Conservation (phyloP, 35 echinoderm and acorn worm species). For the Patiria miniata region DNA sequence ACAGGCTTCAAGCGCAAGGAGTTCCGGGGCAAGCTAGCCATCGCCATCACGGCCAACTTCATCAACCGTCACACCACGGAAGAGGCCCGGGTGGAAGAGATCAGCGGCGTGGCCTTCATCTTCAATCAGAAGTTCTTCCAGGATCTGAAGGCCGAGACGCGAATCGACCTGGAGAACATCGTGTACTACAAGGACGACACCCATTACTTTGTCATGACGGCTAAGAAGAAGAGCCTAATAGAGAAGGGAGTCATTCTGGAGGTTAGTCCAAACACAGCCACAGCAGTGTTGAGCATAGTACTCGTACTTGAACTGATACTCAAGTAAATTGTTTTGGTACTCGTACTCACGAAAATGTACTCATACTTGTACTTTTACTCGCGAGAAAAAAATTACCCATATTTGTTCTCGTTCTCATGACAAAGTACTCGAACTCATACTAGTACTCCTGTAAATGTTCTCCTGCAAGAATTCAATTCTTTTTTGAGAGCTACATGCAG, state of each 20-base stretch:
- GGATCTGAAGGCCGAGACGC: slow-evolving; percentile 69
- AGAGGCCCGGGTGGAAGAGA: slow-evolving; percentile 93
- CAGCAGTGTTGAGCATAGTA: too few species aligned
- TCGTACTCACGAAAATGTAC: too few species aligned
- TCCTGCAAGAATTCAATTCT: too few species aligned
- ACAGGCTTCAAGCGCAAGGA: slow-evolving; percentile 86
- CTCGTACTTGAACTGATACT: too few species aligned
- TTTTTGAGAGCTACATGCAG: too few species aligned
- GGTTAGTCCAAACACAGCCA: too few species aligned
- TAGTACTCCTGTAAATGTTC: too few species aligned
- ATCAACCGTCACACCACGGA: slow-evolving; percentile 82
- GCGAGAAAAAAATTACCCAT: too few species aligned
- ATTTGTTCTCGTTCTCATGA: too few species aligned
- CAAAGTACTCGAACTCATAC: too few species aligned
- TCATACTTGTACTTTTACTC: too few species aligned
- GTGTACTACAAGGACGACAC: slow-evolving; percentile 99
- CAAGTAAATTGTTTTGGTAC: too few species aligned
- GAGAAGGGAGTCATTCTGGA: slow-evolving; percentile 86
- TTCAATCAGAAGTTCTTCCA: slow-evolving; percentile 99
- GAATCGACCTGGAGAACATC: slow-evolving; percentile 98
- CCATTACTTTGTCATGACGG: slow-evolving; percentile 99
- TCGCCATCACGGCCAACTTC: slow-evolving; percentile 96
- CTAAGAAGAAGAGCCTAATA: slow-evolving; percentile 94
- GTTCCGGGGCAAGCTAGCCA: slow-evolving; percentile 93
- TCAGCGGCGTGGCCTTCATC: slow-evolving; percentile 98